Conservation (phyloP, 2,888 invertebrate genomes). For the Aporophyla lueneburgensis region DNA sequence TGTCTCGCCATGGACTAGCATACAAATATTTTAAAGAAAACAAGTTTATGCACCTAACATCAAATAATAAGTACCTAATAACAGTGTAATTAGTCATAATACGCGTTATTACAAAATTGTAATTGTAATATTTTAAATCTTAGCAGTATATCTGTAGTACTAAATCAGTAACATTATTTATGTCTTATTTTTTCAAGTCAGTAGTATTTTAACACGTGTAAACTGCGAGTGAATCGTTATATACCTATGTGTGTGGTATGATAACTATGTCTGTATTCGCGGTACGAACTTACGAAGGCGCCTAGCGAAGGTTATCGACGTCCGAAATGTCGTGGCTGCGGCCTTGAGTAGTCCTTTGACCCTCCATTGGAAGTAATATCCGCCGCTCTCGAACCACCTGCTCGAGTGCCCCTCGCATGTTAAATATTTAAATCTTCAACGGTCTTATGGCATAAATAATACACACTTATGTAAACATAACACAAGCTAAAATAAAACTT, state of each 20-base stretch:
- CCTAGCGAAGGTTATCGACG: slow-evolving; percentile 81
- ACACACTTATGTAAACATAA: slow-evolving; percentile 42
- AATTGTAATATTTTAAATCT: too few species aligned
- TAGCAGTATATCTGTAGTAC: too few species aligned
- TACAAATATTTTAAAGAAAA: too few species aligned
- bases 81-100: too few species aligned
- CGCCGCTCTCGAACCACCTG: slow-evolving; percentile 82
- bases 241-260: slow-evolving; percentile 29
- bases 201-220: slow-evolving; percentile 25
- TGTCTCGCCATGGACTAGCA: too few species aligned
- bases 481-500: slow-evolving; percentile 10
- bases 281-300: slow-evolving; percentile 69
- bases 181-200: background rate
- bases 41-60: too few species aligned
- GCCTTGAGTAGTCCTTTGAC: slow-evolving; percentile 88
- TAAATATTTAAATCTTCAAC: slow-evolving; percentile 69
- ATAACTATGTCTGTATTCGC: slow-evolving; percentile 55
- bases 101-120: too few species aligned
- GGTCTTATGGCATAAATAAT: slow-evolving; percentile 52
- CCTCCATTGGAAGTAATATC: slow-evolving; percentile 80
- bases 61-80: too few species aligned
- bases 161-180: too few species aligned
- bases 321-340: slow-evolving; percentile 81
- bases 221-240: slow-evolving; percentile 35
- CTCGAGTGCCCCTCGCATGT: slow-evolving; percentile 79